Conservation (phyloP, 2,888 invertebrate genomes). For the Eristalis pertinax region DNA sequence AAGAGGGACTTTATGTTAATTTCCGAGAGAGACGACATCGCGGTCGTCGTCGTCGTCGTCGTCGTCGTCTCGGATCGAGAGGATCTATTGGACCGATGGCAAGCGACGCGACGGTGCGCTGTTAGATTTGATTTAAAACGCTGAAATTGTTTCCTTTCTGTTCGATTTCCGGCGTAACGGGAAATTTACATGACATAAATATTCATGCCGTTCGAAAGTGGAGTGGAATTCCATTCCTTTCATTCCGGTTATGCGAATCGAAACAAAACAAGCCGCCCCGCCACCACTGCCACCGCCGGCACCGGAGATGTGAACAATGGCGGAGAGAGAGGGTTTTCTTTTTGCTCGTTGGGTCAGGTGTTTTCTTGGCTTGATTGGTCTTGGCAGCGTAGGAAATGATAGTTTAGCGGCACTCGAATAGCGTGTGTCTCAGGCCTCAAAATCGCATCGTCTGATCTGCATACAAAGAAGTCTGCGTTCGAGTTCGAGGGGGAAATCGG, state of each 20-base stretch:
- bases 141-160: constrained; percentile 64
- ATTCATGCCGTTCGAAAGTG: constrained; percentile 33
- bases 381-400: not conserved
- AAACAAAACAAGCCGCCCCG: constrained; percentile 18
- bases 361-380: not conserved
- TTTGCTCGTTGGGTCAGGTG: not conserved
- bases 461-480: not conserved
- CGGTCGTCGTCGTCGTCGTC: not conserved
- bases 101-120: constrained; percentile 26
- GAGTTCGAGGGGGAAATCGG: not conserved
- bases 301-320: not conserved
- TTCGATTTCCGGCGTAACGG: constrained; percentile 66
- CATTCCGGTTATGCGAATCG: constrained; percentile 25
- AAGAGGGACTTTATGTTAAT: constrained; percentile 45
- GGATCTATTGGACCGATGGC: constrained; percentile 31
- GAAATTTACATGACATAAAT: constrained; percentile 62
- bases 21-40: constrained; percentile 10
- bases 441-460: not conserved
- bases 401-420: not conserved
- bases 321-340: not conserved
- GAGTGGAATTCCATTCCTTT: constrained; percentile 35
- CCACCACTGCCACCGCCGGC: not conserved
- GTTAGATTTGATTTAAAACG: constrained; percentile 55
- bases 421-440: not conserved
- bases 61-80: constrained; percentile 2